Percentiles rank a stretch among this genome's conserved stretches.
Conservation (phyloP, 1,140 invertebrate species). For the Macrostomum lignano region DNA sequence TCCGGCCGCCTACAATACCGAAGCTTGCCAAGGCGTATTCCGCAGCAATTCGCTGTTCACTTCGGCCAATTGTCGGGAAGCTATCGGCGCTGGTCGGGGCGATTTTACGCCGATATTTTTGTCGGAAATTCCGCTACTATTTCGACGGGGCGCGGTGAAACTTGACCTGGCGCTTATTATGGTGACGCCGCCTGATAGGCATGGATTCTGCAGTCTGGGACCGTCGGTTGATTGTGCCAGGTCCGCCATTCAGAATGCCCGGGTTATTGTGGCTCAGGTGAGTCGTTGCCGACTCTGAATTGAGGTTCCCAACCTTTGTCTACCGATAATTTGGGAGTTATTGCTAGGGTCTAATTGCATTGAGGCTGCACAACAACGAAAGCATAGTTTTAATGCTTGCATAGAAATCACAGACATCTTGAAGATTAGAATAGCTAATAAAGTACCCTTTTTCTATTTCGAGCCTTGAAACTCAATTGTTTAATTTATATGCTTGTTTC, state of each 20-base stretch:
- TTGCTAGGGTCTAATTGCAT: background rate
- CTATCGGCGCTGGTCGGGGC: slow-evolving; percentile 50
- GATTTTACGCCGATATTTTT: slow-evolving; percentile 68
- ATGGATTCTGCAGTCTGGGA: slow-evolving; percentile 64
- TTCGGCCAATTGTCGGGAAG: slow-evolving; percentile 54
- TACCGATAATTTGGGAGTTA: too few relatives aligned
- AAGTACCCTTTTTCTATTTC: too few relatives aligned
- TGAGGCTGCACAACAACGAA: background rate
- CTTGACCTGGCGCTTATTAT: slow-evolving; percentile 55
- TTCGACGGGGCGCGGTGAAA: slow-evolving; percentile 47
- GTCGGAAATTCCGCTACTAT: slow-evolving; percentile 59
- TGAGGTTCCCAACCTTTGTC: too few relatives aligned
- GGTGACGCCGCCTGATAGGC: slow-evolving; percentile 54
- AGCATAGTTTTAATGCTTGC: background rate
- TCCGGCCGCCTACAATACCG: slow-evolving; percentile 44
- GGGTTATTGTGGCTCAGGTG: slow-evolving; percentile 49
- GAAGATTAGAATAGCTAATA: too few relatives aligned
- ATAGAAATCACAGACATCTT: too few relatives aligned
- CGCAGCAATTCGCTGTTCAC: slow-evolving; percentile 63
- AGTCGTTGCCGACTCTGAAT: too few relatives aligned
- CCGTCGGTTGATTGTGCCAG: slow-evolving; percentile 66
- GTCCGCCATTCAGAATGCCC: slow-evolving; percentile 50
- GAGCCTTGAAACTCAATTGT: too few relatives aligned
- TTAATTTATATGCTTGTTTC: too few relatives aligned
- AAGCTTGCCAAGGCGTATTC: slow-evolving; percentile 43